Evolutionary conservation across 2,888 invertebrate genomes (phyloP), one percentile per base, ranked within the genome.

Genomic region (Rhopalosiphum nymphaeae): DNA sequence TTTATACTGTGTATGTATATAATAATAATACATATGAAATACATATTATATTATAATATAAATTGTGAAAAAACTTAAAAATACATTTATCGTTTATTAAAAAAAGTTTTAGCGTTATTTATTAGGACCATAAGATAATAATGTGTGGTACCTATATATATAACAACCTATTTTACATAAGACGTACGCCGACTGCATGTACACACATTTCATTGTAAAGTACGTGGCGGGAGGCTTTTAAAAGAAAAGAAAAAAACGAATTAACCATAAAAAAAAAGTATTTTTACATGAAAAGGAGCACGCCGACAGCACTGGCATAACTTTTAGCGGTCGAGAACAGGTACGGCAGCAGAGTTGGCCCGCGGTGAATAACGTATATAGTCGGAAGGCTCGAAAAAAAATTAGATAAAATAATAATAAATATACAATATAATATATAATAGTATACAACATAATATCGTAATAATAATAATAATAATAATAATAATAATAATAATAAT

Each of bases 401-500:
- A 78, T 21, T 53, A 53, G 53, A 53, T 53, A 53, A 53, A 21
- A 53, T 53, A 21, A 53, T 21, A 53, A 4, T 53, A 53, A 9
- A 78, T 36, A 16, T 67, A n/a, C 49, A 53, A 53, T 78, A 36
- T 78, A 67, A 78, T 78, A 78, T 36, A 78, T 21, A 78, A 78
- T 78, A 21, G 1, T 36, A 78, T 7, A 21, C 56, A 56, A 36
- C 67, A 78, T 36, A 7, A 78, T 78, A 78, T 78, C 67, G 67
- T 67, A 56, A 29, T 61, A 78, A 78, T 78, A 78, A 78, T 78
- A 44, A 67, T 67, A 78, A 78, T 78, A 78, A 78, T 78, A 44
- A n/a, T n/a, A n/a, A n/a, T 67, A 56, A 29, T 61, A 78, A 78
- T 78, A 78, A 78, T 78, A 44, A 67, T 67, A 78, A 78, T 78